Percentiles rank a stretch among this genome's conserved stretches.
phyloP scores from a whole-genome alignment of 1,140 invertebrate species.

The Zaprionus camerounensis region DNA sequence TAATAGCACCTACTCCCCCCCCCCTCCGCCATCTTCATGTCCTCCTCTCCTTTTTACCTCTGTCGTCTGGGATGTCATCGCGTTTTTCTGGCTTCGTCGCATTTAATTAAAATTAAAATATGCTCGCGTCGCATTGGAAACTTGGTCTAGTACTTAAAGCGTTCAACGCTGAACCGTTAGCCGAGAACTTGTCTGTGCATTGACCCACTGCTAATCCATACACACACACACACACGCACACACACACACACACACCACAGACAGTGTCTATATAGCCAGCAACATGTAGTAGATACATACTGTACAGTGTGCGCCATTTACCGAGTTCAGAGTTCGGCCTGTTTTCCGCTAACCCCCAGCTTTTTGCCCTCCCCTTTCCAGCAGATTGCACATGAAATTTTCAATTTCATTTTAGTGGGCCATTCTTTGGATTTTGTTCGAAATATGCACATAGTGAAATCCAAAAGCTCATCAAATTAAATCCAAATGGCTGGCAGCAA shows the following conservation, averaged over 20 bases:
- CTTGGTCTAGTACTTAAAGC: slow-evolving; percentile 5
- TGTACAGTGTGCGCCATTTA: not conserved
- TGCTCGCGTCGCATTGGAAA: slow-evolving; percentile 38
- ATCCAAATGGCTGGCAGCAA: slow-evolving; percentile 2
- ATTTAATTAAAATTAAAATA: slow-evolving; percentile 66
- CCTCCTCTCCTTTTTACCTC: not conserved
- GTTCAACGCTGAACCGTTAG: not conserved
- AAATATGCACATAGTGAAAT: slow-evolving; percentile 7
- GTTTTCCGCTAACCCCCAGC: not conserved
- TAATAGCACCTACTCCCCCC: not conserved
- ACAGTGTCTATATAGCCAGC: not conserved
- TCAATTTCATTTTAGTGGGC: slow-evolving; percentile 7
- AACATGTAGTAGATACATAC: not conserved
- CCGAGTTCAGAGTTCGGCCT: not conserved
- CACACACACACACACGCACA: not conserved
- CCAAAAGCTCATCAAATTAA: slow-evolving; percentile 6
- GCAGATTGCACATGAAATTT: slow-evolving; percentile 7
- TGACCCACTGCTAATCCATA: slow-evolving; percentile 7
- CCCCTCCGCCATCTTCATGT: not conserved
- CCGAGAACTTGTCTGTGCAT: slow-evolving; percentile 15
- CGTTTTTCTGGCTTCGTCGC: slow-evolving; percentile 53
- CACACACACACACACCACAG: not conserved
- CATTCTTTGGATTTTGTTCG: slow-evolving; percentile 7
- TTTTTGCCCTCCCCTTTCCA: not conserved
- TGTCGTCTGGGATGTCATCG: slow-evolving; percentile 15